Percentiles rank a stretch among this genome's conserved stretches.
These are phyloP conservation scores for Odobenus rosmarus DNA, from an alignment of 2,113 vertebrate genomes.

Conservation along the genomic window DNA sequence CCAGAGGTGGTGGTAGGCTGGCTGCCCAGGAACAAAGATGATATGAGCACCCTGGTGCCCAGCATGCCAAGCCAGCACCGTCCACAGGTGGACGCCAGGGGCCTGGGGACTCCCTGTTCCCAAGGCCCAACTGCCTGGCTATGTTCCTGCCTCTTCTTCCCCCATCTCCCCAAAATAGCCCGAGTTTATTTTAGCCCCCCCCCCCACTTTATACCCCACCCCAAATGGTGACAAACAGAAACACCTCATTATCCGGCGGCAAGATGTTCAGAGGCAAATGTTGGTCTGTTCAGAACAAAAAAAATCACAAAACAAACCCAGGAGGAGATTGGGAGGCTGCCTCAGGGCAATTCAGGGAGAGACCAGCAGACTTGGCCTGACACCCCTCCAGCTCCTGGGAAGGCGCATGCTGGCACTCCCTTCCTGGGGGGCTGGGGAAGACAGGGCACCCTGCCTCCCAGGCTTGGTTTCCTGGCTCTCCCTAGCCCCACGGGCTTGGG, in stretches of 20 bases:
- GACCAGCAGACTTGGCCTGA: neutral
- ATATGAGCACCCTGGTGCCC: neutral
- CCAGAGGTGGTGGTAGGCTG: neutral
- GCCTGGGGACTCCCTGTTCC: neutral
- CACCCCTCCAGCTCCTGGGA: neutral
- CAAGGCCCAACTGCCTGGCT: neutral
- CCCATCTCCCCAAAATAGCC: slow-evolving; percentile 50
- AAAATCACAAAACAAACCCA: neutral
- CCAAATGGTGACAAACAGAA: slow-evolving; percentile 55
- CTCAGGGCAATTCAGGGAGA: neutral
- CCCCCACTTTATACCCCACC: slow-evolving; percentile 37
- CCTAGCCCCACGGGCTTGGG: neutral
- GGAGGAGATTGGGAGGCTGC: neutral
- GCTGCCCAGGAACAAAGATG: neutral
- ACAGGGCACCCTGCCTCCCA: neutral
- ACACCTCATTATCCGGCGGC: slow-evolving; percentile 70
- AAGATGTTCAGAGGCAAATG: slow-evolving; percentile 73
- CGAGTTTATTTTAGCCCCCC: neutral
- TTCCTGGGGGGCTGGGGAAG: neutral
- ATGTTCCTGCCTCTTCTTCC: neutral
- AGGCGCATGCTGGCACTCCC: neutral
- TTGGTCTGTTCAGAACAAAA: slow-evolving; percentile 42
- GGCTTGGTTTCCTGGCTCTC: neutral
- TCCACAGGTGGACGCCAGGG: neutral
- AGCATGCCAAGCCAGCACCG: neutral